Evolutionary conservation across 2,888 invertebrate species (phyloP).

Genomic region (Nasonovia ribisnigri): DNA sequence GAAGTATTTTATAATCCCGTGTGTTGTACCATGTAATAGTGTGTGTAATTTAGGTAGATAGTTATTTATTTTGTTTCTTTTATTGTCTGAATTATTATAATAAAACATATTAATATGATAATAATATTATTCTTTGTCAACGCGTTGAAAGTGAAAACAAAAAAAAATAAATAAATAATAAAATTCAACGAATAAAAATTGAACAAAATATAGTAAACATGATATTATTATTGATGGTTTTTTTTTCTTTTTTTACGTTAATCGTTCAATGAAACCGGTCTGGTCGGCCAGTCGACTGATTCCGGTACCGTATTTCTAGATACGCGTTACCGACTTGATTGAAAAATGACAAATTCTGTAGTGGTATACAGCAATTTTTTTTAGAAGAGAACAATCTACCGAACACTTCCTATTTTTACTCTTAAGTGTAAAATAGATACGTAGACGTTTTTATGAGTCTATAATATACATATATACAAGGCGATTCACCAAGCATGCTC

Average conservation of each 20-base stretch:
- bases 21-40: slow-evolving; percentile 54
- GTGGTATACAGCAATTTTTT: no score
- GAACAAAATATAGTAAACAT: slow-evolving; percentile 49
- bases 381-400: no score
- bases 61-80: slow-evolving; percentile 61
- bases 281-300: no score
- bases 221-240: slow-evolving; percentile 23
- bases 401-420: no score
- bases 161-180: not conserved
- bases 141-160: not conserved
- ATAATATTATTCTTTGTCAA: slow-evolving; percentile 48
- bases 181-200: slow-evolving; percentile 14
- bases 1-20: slow-evolving; percentile 53
- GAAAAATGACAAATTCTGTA: no score
- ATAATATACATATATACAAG: no score
- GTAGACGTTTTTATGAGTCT: no score
- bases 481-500: no score
- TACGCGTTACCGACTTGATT: no score
- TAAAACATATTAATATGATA: not conserved
- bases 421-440: no score
- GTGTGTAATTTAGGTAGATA: slow-evolving; percentile 62
- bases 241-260: not conserved
- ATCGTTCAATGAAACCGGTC: not conserved
- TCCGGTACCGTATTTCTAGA: no score
- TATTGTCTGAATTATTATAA: slow-evolving; percentile 47